These are phyloP conservation scores for Ictalurus furcatus DNA, from an alignment of 2,113 vertebrate species.

Conservation along the genomic window DNA sequence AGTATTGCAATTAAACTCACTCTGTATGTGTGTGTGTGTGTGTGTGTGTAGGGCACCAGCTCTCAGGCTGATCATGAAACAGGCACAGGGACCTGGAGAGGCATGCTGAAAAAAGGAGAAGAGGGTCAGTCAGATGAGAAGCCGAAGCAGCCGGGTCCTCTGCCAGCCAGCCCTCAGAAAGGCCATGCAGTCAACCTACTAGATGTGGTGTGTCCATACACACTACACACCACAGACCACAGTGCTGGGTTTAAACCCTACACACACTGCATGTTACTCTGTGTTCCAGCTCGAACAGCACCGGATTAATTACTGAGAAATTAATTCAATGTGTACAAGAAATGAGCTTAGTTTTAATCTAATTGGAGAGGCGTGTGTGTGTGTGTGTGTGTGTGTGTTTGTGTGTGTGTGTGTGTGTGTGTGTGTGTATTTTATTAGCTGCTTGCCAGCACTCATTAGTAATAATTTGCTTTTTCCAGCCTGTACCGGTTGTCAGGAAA, in stretches of 20 bases:
- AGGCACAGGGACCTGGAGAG: conserved; percentile 89
- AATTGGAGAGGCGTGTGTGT: background rate
- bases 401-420: background rate
- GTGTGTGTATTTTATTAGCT: background rate
- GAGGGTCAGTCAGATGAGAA: conserved; percentile 79
- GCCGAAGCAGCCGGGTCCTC: conserved; percentile 59
- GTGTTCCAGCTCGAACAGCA: background rate
- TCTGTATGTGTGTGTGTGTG: background rate
- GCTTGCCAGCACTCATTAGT: background rate
- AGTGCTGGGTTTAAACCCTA: background rate
- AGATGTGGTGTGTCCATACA: conserved; percentile 84
- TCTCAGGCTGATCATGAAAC: conserved; percentile 79
- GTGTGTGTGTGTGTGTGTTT: no score
- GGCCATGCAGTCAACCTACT: conserved; percentile 92
- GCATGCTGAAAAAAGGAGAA: conserved; percentile 90
- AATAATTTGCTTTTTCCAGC: conserved; percentile 68
- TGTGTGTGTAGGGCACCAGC: conserved; percentile 38
- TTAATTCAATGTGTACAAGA: background rate
- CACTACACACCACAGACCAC: background rate
- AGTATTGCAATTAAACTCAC: background rate
- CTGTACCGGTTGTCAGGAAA: conserved; percentile 94
- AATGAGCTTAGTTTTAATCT: background rate
- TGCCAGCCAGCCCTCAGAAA: conserved; percentile 83
- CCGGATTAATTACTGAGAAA: background rate
- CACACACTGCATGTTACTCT: background rate